These are phyloP conservation scores for Ptilonorhynchus violaceus DNA, from an alignment of 2,113 vertebrate species.

Conservation along the genomic window DNA sequence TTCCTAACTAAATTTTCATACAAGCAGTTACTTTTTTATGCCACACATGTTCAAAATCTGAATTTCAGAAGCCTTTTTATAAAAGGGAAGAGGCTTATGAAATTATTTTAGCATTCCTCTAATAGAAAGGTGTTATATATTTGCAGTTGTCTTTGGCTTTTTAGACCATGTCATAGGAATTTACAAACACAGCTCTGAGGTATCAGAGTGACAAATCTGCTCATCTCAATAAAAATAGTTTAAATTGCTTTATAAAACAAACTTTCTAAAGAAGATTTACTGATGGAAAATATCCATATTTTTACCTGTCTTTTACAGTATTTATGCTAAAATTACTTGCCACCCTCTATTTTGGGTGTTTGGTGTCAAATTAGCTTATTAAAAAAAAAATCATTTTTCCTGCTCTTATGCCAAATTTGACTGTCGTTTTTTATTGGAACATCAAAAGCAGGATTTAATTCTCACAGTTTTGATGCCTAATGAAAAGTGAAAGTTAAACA, in stretches of 20 bases:
- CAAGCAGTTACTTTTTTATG: neutral
- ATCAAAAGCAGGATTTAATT: constrained; percentile 77
- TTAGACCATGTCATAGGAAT: neutral
- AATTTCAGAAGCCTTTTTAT: neutral
- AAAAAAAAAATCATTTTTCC: constrained; percentile 48
- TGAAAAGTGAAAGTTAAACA: constrained; percentile 83
- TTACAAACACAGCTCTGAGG: neutral
- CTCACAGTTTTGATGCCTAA: constrained; percentile 81
- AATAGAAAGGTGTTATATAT: neutral
- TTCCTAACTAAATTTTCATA: neutral
- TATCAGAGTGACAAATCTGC: neutral
- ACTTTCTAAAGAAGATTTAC: neutral
- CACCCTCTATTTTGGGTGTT: neutral
- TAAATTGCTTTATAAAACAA: neutral
- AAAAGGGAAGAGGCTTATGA: neutral
- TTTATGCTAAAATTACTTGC: neutral
- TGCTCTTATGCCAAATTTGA: constrained; percentile 75
- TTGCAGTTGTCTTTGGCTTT: neutral
- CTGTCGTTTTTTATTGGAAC: constrained; percentile 75
- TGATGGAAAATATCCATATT: neutral
- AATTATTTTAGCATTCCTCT: neutral
- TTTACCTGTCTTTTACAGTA: neutral
- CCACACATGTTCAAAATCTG: neutral
- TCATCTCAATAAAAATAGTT: neutral
- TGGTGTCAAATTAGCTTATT: constrained; percentile 49